Conservation (phyloP, 2,113 vertebrate species). For the Nymphicus hollandicus region DNA sequence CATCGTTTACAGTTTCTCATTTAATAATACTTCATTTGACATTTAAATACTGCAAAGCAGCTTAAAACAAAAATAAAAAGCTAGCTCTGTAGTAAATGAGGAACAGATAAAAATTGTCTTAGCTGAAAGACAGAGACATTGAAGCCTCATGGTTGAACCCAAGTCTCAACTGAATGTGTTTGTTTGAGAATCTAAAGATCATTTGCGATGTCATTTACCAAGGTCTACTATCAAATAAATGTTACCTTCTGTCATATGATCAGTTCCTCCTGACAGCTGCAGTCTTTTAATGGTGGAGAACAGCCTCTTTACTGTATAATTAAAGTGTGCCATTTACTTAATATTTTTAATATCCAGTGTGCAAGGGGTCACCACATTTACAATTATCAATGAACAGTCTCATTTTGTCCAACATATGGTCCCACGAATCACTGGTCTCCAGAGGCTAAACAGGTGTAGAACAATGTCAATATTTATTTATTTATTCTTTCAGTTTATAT, state of each 20-base stretch:
- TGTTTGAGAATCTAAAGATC: not conserved
- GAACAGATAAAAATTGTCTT: not conserved
- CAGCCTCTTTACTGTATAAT: constrained; percentile 45
- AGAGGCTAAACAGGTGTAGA: constrained; percentile 48
- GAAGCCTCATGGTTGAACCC: not conserved
- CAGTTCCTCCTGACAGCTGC: constrained; percentile 31
- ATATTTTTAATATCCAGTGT: constrained; percentile 57
- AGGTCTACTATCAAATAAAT: constrained; percentile 51
- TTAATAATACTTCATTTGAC: constrained; percentile 43
- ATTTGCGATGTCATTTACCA: constrained; percentile 35
- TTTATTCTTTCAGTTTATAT: constrained; percentile 35
- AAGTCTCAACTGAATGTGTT: not conserved
- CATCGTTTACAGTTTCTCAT: constrained; percentile 13
- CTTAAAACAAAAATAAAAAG: constrained; percentile 14
- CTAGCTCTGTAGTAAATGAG: not conserved
- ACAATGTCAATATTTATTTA: constrained; percentile 63
- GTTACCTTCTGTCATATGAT: constrained; percentile 51
- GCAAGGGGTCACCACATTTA: constrained; percentile 49
- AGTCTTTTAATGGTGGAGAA: constrained; percentile 40
- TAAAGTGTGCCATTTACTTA: constrained; percentile 56
- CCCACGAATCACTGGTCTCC: constrained; percentile 52
- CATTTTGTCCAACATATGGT: constrained; percentile 61
- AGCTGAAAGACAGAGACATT: not conserved
- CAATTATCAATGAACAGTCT: constrained; percentile 46
- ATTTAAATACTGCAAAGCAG: constrained; percentile 27